A percentile compares a stretch with the other conserved stretches of the same genome.
phyloP scores from a whole-genome alignment of 2,888 invertebrate species.

The Boloria euphrosyne region DNA sequence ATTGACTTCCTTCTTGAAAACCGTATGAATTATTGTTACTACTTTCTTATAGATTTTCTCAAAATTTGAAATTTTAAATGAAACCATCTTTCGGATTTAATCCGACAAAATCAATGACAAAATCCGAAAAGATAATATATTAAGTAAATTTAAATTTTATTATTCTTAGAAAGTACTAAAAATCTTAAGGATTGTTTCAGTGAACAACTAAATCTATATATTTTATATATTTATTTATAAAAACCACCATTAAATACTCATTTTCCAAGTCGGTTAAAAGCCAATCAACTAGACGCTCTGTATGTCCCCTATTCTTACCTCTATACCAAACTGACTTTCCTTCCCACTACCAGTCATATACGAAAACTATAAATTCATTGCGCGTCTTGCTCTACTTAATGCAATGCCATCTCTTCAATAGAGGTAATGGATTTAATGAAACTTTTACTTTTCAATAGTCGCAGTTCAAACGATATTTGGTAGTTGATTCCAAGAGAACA shows the following conservation, averaged over 20 bases:
- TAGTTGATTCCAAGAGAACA: slow-evolving; percentile 67
- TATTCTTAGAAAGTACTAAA: slow-evolving; percentile 3
- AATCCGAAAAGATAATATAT: neutral
- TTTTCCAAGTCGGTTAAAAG: slow-evolving; percentile 7
- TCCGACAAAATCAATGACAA: neutral
- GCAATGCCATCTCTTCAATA: neutral
- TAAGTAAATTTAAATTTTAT: neutral
- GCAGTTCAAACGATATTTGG: slow-evolving; percentile 53
- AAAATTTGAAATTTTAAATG: no score
- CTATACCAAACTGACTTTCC: slow-evolving; percentile 49
- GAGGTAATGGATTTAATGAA: slow-evolving; percentile 26
- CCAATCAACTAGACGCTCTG: slow-evolving; percentile 47
- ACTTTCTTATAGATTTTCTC: no score
- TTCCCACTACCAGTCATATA: slow-evolving; percentile 41
- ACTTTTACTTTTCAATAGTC: slow-evolving; percentile 43
- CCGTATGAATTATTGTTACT: no score
- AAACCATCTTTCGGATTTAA: no score
- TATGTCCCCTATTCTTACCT: slow-evolving; percentile 54
- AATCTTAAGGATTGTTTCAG: slow-evolving; percentile 34
- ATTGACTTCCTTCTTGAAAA: no score
- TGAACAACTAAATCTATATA: slow-evolving; percentile 57
- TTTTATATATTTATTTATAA: slow-evolving; percentile 30
- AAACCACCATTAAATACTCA: neutral
- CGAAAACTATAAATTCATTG: slow-evolving; percentile 49
- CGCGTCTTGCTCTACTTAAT: slow-evolving; percentile 31